Conservation (phyloP, 2,113 vertebrate species). For the Epinephelus cyanopodus region DNA sequence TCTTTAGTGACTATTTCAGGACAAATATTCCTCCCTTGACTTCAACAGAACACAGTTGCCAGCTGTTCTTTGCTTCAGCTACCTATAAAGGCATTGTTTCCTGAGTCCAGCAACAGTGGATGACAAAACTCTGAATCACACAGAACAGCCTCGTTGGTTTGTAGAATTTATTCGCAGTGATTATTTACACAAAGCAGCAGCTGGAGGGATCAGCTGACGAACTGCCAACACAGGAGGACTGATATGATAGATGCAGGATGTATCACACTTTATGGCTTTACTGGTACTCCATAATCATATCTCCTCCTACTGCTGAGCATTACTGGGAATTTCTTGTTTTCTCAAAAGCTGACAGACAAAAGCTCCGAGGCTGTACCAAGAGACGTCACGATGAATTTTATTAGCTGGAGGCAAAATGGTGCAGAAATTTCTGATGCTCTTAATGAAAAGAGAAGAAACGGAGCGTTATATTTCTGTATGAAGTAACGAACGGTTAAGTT, state of each 20-base stretch:
- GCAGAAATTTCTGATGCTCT: too few relatives aligned
- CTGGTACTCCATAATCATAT: background rate
- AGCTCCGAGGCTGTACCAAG: too few relatives aligned
- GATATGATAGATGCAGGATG: background rate
- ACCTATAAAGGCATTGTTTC: conserved; percentile 49
- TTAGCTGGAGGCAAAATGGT: too few relatives aligned
- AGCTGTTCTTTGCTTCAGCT: conserved; percentile 19
- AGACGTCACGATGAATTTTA: too few relatives aligned
- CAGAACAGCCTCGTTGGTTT: background rate
- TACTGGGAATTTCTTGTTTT: background rate
- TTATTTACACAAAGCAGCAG: background rate
- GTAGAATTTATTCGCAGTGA: background rate
- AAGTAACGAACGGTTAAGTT: too few relatives aligned
- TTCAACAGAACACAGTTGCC: conserved; percentile 28
- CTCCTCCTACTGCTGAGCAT: background rate
- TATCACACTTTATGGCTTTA: background rate
- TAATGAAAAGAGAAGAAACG: too few relatives aligned
- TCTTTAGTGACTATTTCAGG: conserved; percentile 38
- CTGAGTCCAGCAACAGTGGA: background rate
- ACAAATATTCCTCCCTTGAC: conserved; percentile 31
- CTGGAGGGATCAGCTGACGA: background rate
- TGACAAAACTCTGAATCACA: conserved; percentile 20
- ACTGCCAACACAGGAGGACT: background rate
- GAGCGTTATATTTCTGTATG: too few relatives aligned
- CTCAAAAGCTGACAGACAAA: conserved; percentile 14